These are phyloP conservation scores for Brotogeris chrysoptera DNA, from an alignment of 2,797 vertebrate genomes.

Conservation along the genomic window DNA sequence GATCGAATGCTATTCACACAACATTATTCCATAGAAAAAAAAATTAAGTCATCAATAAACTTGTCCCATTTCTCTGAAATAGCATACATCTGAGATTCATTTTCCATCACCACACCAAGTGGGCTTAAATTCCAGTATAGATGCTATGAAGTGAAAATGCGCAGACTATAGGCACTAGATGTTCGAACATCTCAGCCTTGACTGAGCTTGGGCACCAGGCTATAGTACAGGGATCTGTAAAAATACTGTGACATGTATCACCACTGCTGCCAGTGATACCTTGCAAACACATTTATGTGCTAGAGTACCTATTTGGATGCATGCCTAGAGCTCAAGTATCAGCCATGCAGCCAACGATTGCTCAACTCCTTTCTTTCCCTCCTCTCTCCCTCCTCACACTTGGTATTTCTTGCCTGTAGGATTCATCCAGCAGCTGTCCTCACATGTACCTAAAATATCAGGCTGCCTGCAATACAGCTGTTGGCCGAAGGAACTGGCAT, in stretches of 20 bases:
- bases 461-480: not conserved
- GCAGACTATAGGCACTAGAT: not conserved
- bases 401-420: not conserved
- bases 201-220: not conserved
- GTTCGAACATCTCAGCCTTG: not conserved
- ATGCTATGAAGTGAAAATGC: not conserved
- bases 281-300: not conserved
- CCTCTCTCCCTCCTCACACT: not conserved
- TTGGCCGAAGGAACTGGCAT: not conserved
- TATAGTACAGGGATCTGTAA: not conserved
- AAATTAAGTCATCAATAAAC: not conserved
- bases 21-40: not conserved
- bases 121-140: not conserved
- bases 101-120: not conserved
- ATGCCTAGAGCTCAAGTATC: not conserved
- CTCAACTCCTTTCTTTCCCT: not conserved
- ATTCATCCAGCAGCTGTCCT: not conserved
- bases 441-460: not conserved
- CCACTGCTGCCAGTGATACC: not conserved
- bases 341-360: not conserved
- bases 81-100: not conserved
- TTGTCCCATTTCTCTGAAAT: not conserved
- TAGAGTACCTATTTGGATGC: not conserved
- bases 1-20: not conserved
- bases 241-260: not conserved